Evolutionary conservation across 2,888 invertebrate species (phyloP), one percentile per base, ranked within the genome.

Genomic region (Kryphioiulus occultus): DNA sequence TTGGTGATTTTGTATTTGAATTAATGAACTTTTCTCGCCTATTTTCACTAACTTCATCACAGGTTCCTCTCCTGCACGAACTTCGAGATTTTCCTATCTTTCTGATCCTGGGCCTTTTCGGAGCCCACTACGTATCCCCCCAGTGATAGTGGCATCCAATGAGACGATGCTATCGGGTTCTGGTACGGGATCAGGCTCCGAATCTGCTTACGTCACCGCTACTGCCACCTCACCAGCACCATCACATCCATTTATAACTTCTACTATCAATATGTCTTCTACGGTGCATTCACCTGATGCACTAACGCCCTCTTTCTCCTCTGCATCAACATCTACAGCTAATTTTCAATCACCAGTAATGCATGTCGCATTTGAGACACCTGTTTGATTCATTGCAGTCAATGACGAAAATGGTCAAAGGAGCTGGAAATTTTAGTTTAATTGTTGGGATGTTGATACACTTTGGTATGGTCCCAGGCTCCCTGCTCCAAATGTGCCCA

Each of bases 361-460:
- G 88, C 88, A 88, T 85, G 88, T 88, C 35, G 88, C 88, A 84
- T 88, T 88, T 84, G 88, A 88, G 42, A 88, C 88, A 86, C 88
- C 88, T 83, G 88, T 88, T 26, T 88, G 78, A 87, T 22, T 68
- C 68, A 26, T 68, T 68, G 68, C 2, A n/a, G 26, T 68, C 26
- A 68, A 47, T 86, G 42, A 44, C 44, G 32, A 19, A 86, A 47
- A 26, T 26, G 68, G 68, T 68, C 26, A 68, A 68, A 26, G 68
- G 68, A 68, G 68, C 26, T 2, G 26, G 22, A 22, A 68, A 68
- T 68, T 22, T 10, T n/a, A n/a, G n/a, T n/a, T n/a, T n/a, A n/a
- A n/a, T n/a, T n/a, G n/a, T n/a, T n/a, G n/a, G n/a, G n/a, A n/a
- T n/a, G n/a, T n/a, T n/a, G n/a, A n/a, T n/a, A n/a, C n/a, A n/a